Evolutionary conservation across 2,797 vertebrate genomes (phyloP).

Genomic region (Sus cebifrons): DNA sequence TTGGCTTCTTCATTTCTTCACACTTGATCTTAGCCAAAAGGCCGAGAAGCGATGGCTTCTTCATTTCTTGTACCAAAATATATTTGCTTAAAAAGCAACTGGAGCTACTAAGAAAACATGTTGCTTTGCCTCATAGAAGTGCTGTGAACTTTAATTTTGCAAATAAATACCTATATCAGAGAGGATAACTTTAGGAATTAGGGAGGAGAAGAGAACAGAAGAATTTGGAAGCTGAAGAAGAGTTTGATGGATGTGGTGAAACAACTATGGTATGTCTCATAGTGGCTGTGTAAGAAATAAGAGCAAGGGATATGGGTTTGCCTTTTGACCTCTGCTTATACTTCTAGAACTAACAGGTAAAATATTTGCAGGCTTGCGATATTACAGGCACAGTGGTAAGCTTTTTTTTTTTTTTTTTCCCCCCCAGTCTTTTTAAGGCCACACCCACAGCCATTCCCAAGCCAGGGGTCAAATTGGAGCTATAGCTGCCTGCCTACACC

Average conservation of each 20-base stretch:
- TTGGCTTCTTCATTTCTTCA: not conserved
- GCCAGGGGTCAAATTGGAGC: too few relatives aligned
- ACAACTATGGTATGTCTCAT: not conserved
- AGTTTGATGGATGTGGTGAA: not conserved
- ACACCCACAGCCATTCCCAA: too few relatives aligned
- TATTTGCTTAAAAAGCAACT: slow-evolving; percentile 43
- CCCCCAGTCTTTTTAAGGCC: too few relatives aligned
- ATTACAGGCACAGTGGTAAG: not conserved
- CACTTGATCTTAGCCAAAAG: too few relatives aligned
- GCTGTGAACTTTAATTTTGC: slow-evolving; percentile 50
- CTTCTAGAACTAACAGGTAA: not conserved
- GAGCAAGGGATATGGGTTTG: not conserved
- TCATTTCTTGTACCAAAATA: slow-evolving; percentile 41
- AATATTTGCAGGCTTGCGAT: not conserved
- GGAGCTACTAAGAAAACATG: not conserved
- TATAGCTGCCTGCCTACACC: too few relatives aligned
- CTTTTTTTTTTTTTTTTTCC: too few relatives aligned
- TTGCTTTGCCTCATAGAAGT: slow-evolving; percentile 12
- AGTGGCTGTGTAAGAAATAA: not conserved
- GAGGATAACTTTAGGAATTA: not conserved
- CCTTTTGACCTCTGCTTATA: not conserved
- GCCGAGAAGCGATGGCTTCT: not conserved
- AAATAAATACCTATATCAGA: not conserved
- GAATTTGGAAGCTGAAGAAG: not conserved
- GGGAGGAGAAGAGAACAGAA: not conserved